Evolutionary conservation across 2,113 vertebrate species (phyloP).

Genomic region (Tachycineta bicolor): DNA sequence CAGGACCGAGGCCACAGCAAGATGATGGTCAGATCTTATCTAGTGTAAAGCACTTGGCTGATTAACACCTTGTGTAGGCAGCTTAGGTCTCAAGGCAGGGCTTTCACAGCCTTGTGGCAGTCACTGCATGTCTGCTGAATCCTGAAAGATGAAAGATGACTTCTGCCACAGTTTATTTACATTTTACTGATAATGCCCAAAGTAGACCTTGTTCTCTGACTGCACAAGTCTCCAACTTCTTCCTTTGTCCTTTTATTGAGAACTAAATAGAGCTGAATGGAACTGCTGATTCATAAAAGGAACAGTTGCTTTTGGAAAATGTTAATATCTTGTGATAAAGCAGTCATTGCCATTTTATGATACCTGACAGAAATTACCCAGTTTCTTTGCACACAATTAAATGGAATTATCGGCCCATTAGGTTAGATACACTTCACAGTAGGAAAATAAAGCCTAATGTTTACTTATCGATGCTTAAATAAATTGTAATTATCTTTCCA

Average conservation of each 20-base stretch:
- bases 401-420: conserved; percentile 52
- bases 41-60: not conserved
- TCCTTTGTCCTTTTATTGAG: not conserved
- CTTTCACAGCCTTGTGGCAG: not conserved
- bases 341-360: conserved; percentile 38
- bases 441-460: conserved; percentile 58
- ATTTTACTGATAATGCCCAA: not conserved
- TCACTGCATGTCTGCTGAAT: not conserved
- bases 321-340: conserved; percentile 55
- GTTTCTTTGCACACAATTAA: conserved; percentile 51
- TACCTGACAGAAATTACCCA: conserved; percentile 57
- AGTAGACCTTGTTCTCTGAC: not conserved
- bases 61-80: not conserved
- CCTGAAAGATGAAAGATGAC: not conserved
- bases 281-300: conserved; percentile 24
- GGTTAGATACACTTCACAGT: conserved; percentile 49
- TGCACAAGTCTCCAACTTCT: not conserved
- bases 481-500: conserved; percentile 56
- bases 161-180: not conserved
- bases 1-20: fast-evolving
- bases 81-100: not conserved
- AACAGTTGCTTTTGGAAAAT: conserved; percentile 28
- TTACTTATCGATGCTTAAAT: conserved; percentile 55
- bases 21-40: not conserved
- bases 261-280: not conserved